A percentile compares a stretch with the other conserved stretches of the same genome.
These are phyloP conservation scores for Bugula neritina DNA, from an alignment of 2,888 invertebrate species.

Conservation along the genomic window DNA sequence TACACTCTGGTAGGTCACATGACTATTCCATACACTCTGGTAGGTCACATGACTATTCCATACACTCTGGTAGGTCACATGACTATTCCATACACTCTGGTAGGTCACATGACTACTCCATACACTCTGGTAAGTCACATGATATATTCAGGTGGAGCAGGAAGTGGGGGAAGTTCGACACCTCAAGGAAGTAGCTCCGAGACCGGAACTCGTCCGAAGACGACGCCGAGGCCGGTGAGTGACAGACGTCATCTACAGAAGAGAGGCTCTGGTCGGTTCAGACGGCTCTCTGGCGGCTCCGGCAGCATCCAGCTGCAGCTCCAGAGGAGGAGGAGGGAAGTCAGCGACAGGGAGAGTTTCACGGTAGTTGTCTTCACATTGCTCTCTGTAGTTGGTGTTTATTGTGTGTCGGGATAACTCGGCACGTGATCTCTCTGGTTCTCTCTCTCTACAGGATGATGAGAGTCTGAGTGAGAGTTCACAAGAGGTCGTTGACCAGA, in stretches of 20 bases:
- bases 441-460: not conserved
- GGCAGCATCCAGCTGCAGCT: no score
- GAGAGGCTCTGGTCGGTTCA: no score
- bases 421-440: no score
- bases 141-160: not conserved
- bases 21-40: no score
- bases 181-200: not conserved
- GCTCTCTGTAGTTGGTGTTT: no score
- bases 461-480: not conserved
- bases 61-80: not conserved
- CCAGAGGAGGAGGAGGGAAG: no score
- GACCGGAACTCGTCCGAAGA: not conserved
- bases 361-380: no score
- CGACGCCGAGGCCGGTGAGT: not conserved
- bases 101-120: not conserved
- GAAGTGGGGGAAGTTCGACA: not conserved
- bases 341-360: no score
- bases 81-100: not conserved
- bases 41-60: not conserved
- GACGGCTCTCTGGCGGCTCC: no score
- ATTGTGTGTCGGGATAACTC: no score
- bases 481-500: conserved; percentile 20
- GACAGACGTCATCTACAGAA: no score
- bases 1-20: not conserved
- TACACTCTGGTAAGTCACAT: not conserved